Evolutionary conservation across 2,113 vertebrate species (phyloP).

Genomic region (Ptilorrhoa leucosticta): DNA sequence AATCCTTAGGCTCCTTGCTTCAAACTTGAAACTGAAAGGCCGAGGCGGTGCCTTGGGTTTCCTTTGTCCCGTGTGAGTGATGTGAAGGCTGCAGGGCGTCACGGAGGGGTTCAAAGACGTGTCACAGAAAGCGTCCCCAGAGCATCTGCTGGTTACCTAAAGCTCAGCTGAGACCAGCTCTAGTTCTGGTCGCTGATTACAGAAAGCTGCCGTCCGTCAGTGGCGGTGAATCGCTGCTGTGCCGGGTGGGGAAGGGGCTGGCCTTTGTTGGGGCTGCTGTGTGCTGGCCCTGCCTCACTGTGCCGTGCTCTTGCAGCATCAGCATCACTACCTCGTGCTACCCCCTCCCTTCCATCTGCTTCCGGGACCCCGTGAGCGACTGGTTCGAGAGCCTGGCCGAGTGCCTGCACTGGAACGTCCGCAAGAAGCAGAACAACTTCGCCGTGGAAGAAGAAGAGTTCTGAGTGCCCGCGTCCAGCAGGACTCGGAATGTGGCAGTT

Average conservation of each 20-base stretch:
- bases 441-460: constrained; percentile 61
- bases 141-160: rapidly evolving
- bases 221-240: rapidly evolving
- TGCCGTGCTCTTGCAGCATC: constrained; percentile 66
- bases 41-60: neutral
- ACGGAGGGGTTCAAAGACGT: rapidly evolving
- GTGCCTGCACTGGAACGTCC: constrained; percentile 85
- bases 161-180: neutral
- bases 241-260: neutral
- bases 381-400: constrained; percentile 85
- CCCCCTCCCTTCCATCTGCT: constrained; percentile 84
- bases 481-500: neutral
- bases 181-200: rapidly evolving
- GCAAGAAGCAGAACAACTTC: constrained; percentile 82
- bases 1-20: neutral
- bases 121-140: neutral
- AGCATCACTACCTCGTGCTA: constrained; percentile 88
- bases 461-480: neutral
- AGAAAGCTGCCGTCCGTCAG: too few relatives aligned
- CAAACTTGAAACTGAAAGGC: neutral
- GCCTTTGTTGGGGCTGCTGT: rapidly evolving
- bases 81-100: neutral
- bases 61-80: neutral
- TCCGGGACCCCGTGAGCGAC: constrained; percentile 80
- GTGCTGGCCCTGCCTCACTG: neutral